Evolutionary conservation across 2,888 invertebrate genomes (phyloP).

Genomic region (Malacosoma neustria): DNA sequence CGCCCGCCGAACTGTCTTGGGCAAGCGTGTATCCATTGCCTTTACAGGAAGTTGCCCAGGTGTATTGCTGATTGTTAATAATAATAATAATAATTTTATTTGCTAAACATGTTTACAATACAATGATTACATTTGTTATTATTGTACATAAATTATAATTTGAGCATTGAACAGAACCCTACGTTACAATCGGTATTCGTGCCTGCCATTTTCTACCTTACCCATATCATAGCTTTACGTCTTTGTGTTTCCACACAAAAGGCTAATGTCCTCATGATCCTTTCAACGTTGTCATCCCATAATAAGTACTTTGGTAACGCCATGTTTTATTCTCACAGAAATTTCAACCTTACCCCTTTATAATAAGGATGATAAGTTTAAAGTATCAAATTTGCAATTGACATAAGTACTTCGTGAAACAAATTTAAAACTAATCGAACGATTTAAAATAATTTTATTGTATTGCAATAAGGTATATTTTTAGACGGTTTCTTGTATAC

Average conservation of each 20-base stretch:
- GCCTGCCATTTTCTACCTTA: not conserved
- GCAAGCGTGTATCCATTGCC: no score
- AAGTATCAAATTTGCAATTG: not conserved
- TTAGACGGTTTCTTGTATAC: conserved; percentile 6
- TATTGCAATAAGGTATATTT: conserved; percentile 10
- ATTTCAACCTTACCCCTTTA: conserved; percentile 1
- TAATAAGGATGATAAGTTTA: not conserved
- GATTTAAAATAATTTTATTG: not conserved
- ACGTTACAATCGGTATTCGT: no score
- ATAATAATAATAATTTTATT: no score
- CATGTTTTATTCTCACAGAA: conserved; percentile 10
- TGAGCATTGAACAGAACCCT: no score
- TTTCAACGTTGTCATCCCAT: conserved; percentile 65
- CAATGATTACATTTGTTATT: no score
- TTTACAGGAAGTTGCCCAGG: no score
- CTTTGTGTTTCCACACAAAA: conserved; percentile 50
- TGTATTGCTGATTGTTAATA: no score
- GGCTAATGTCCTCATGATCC: conserved; percentile 67
- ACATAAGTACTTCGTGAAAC: not conserved
- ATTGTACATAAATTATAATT: no score
- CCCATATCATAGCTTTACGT: conserved; percentile 36
- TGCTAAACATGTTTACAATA: no score
- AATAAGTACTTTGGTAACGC: conserved; percentile 49
- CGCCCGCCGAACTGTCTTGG: no score
- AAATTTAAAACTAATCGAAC: no score